Base-by-base conservation (phyloP, 2,888 invertebrate genomes). In the Hermodice carunculata region DNA sequence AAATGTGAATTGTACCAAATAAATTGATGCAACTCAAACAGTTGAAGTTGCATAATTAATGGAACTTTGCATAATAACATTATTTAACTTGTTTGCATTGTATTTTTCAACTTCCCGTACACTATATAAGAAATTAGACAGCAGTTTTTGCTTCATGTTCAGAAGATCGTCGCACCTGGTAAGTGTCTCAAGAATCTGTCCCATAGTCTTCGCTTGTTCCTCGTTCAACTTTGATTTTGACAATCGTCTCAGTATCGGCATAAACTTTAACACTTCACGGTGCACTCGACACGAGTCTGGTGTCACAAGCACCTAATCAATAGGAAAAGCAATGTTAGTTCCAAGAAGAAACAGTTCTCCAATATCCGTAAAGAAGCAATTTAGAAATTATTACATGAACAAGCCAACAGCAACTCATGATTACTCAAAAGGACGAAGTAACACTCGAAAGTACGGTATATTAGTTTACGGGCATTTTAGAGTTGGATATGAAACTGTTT, bases 251-350 rank as follows among this genome's bases (percentile, higher is more conserved):
- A 85, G 71, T 22, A 83, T 78, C 5, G 83, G 84, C 79, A 83
- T 82, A 64, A 77, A 82, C 61, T 81, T 78, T 28, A 82, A 70
- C 3, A 86, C 82, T 61, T 83, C 82, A 19, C 81, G 64, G 65
- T 85, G 83, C 0, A 85, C 84, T 11, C 81, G 76, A 14, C 81
- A 76, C 0, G 85, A 86, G 65, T 84, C 82, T 59, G 82, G 80
- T 2, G 85, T 85, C 60, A 84, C 73, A 48, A 86, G 67, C 37
- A 86, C 82, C 84, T 86, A 56, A 11, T n/a, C n/a, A n/a, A n/a
- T n/a, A n/a, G n/a, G n/a, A n/a, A n/a, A n/a, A n/a, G n/a, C n/a
- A n/a, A n/a, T n/a, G n/a, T n/a, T n/a, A n/a, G n/a, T n/a, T n/a
- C n/a, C n/a, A n/a, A n/a, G n/a, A n/a, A n/a, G n/a, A n/a, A n/a